Evolutionary conservation across 2,888 invertebrate species (phyloP).

Genomic region (Mythimna impura): DNA sequence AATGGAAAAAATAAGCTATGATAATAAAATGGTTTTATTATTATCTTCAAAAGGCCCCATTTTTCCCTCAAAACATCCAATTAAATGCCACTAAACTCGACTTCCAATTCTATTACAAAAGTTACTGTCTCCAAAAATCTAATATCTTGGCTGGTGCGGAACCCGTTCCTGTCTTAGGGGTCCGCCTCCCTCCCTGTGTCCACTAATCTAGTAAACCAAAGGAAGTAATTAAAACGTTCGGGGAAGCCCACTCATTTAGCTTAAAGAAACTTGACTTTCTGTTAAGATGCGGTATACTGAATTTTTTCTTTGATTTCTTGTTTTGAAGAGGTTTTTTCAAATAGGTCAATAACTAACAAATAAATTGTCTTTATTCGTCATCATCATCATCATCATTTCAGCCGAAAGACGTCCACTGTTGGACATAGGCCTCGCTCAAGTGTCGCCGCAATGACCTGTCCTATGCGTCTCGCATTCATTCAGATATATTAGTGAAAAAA

Average conservation of each 20-base stretch:
- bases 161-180: slow-evolving; percentile 38
- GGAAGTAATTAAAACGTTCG: slow-evolving; percentile 67
- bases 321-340: background rate
- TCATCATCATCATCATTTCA: no score
- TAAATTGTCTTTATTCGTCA: no score
- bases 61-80: background rate
- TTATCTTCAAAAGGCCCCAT: background rate
- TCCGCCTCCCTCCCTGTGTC: slow-evolving; percentile 43
- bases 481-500: no score
- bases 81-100: background rate
- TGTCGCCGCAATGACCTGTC: no score
- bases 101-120: slow-evolving; percentile 37
- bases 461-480: no score
- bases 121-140: slow-evolving; percentile 42
- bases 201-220: slow-evolving; percentile 64
- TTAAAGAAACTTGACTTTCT: slow-evolving; percentile 60
- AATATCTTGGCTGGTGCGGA: slow-evolving; percentile 47
- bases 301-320: slow-evolving; percentile 2
- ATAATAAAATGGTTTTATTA: no score
- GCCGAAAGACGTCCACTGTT: no score
- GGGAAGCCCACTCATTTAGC: slow-evolving; percentile 59
- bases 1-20: background rate
- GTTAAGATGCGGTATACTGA: slow-evolving; percentile 43
- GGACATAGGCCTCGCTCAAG: no score
- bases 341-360: background rate